phyloP scores from a whole-genome alignment of 2,797 vertebrate genomes.

The Scolopax bukidnonensis region DNA sequence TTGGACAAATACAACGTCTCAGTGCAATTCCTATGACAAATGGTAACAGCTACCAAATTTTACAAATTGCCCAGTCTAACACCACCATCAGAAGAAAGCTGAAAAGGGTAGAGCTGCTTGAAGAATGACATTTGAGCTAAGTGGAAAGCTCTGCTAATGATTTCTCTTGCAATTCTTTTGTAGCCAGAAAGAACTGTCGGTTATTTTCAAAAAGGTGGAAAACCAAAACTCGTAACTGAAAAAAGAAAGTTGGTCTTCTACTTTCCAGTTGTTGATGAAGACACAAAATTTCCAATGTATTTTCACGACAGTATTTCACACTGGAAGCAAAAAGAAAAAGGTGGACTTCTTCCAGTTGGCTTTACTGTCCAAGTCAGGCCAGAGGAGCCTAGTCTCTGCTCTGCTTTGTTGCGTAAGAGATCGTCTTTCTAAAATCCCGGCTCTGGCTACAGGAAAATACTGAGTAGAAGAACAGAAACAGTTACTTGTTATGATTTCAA shows the following conservation, averaged over 20 bases:
- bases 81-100: background rate
- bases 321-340: background rate
- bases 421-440: background rate
- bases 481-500: background rate
- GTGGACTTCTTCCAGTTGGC: background rate
- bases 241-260: background rate
- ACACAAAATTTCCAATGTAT: background rate
- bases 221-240: background rate
- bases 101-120: background rate
- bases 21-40: background rate
- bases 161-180: background rate
- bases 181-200: background rate
- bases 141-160: constrained; percentile 6
- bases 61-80: background rate
- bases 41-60: background rate
- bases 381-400: background rate
- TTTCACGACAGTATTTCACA: background rate
- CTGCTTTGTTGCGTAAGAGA: background rate
- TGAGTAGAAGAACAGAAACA: background rate
- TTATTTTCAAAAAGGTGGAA: background rate
- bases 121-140: background rate
- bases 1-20: background rate
- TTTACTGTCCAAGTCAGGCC: background rate
- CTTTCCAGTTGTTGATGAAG: background rate
- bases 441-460: background rate